phyloP scores from a whole-genome alignment of 2,113 vertebrate genomes.

The Macquaria australasica region DNA sequence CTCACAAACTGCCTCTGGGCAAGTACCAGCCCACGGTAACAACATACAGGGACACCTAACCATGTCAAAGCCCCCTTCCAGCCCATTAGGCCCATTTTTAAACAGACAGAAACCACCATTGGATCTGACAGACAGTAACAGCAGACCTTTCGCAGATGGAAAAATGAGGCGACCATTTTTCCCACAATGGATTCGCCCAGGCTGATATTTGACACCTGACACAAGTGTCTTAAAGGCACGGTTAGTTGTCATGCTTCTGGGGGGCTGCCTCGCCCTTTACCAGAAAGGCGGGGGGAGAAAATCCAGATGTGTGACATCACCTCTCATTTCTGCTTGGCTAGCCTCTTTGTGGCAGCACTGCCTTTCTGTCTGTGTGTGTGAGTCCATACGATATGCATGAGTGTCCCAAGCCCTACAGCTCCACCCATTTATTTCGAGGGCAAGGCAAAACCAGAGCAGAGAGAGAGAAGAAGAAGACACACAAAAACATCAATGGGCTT shows the following conservation, averaged over 20 bases:
- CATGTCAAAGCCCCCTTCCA: slow-evolving; percentile 63
- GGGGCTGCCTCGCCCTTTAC: slow-evolving; percentile 35
- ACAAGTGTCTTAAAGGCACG: slow-evolving; percentile 35
- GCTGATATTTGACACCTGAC: slow-evolving; percentile 60
- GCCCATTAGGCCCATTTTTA: slow-evolving; percentile 47
- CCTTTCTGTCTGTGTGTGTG: slow-evolving; percentile 25
- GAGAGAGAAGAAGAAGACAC: slow-evolving; percentile 17
- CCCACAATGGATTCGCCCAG: slow-evolving; percentile 21
- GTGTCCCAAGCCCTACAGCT: slow-evolving; percentile 37
- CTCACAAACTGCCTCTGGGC: slow-evolving; percentile 52
- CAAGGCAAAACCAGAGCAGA: slow-evolving; percentile 31
- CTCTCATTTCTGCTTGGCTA: slow-evolving; percentile 62
- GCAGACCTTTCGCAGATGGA: slow-evolving; percentile 45
- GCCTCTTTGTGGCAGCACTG: slow-evolving; percentile 52
- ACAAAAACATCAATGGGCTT: slow-evolving; percentile 60
- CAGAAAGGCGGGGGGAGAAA: background rate
- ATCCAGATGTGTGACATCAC: slow-evolving; percentile 73
- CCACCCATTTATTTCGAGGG: slow-evolving; percentile 55
- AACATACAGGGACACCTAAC: slow-evolving; percentile 56
- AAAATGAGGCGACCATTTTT: slow-evolving; percentile 46
- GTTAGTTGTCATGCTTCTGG: slow-evolving; percentile 27
- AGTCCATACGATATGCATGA: slow-evolving; percentile 53
- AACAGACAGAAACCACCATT: slow-evolving; percentile 55
- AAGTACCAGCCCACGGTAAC: slow-evolving; percentile 32
- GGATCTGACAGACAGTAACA: slow-evolving; percentile 63